Base-by-base conservation (phyloP, 2,113 vertebrate genomes). In the Globicephala melas region DNA sequence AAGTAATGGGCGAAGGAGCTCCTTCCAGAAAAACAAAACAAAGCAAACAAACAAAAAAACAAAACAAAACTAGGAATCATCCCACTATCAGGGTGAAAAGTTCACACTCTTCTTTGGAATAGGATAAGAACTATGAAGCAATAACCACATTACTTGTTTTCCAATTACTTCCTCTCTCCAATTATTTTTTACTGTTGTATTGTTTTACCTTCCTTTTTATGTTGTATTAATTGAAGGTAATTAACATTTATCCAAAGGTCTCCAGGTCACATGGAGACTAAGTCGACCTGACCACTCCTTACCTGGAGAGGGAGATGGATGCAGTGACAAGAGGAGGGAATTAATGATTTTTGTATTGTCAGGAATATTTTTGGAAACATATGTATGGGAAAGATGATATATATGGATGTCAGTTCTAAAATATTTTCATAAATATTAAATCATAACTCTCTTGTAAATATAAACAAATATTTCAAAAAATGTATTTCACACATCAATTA, bases 381-480 rank as follows among this genome's bases (percentile, higher is more conserved):
- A 26, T 20, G 1, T 10, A 53, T 60, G 17, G 28, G 33, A 71
- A 47, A 9, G 3, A 68, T 14, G 15, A 15, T 81, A 47, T 47
- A 47, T 17, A 12, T 53, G 25, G 9, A 38, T 67, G 18, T 63
- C 15, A 23, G 10, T 53, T 71, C 41, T 85, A 70, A 85, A 88
- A 23, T 31, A 88, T 20, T 97, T 79, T 91, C 3, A 79, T 58
- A 88, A 71, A 26, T 67, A 23, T n/a, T 68, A 65, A 94, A 44
- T 47, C 4, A 12, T 20, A 70, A 12, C 0, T 92, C 1, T 60
- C 9, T 15, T 60, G 0, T 9, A 71, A 88, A 89, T 53, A 79
- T 60, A 71, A 63, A 50, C 31, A 73, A 26, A 33, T 44, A 63
- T 84, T 31, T 87, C 6, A 60, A 70, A 60, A 44, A 26, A 8